A percentile compares a stretch with the other conserved stretches of the same genome.
Evolutionary conservation across 2,113 vertebrate species (phyloP).

Genomic region (Parus major): DNA sequence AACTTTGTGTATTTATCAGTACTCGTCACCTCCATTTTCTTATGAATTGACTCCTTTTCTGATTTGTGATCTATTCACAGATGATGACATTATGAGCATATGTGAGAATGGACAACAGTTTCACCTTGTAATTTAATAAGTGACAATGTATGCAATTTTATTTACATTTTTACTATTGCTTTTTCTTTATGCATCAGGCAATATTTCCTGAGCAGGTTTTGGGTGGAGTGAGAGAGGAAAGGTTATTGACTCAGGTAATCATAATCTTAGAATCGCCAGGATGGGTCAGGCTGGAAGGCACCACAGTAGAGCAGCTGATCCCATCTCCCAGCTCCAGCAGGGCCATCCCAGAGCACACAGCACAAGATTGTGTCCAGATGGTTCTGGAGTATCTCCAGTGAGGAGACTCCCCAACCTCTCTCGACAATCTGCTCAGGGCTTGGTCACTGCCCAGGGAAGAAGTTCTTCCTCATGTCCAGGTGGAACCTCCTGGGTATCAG

Average conservation of each 20-base stretch:
- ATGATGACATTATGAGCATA: background rate
- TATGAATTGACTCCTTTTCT: background rate
- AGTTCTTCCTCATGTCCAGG: background rate
- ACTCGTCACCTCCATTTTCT: background rate
- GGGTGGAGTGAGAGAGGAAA: background rate
- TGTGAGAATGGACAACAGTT: background rate
- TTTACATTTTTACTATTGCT: background rate
- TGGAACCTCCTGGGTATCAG: background rate
- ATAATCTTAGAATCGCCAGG: background rate
- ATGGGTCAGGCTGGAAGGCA: background rate
- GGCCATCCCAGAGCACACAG: background rate
- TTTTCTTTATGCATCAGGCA: background rate
- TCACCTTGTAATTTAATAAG: background rate
- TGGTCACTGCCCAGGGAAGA: fast-evolving
- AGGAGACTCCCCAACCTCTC: background rate
- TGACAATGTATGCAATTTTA: background rate
- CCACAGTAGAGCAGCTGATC: fast-evolving
- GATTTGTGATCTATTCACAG: background rate
- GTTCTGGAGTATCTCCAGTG: background rate
- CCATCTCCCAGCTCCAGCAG: background rate
- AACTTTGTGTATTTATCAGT: background rate
- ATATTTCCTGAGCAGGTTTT: background rate
- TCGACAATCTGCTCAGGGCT: background rate
- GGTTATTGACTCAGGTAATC: background rate
- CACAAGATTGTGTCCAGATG: background rate